phyloP scores from a whole-genome alignment of 1,140 invertebrate genomes.

The Rhopalosiphum padi region DNA sequence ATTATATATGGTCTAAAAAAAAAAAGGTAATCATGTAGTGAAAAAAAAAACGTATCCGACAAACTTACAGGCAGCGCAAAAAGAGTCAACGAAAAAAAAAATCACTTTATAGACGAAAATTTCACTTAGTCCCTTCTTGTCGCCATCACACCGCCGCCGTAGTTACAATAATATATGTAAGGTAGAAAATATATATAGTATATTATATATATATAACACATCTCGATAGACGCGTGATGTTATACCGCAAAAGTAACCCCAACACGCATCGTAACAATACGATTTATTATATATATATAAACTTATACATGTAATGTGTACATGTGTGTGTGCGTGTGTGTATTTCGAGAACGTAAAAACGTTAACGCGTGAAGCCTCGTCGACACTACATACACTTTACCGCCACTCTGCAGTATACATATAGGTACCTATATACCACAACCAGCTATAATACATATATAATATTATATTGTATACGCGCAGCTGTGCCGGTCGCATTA shows the following conservation, averaged over 20 bases:
- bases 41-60: neutral
- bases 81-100: neutral
- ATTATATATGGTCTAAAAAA: neutral
- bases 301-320: neutral
- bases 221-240: neutral
- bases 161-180: neutral
- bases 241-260: neutral
- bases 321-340: neutral
- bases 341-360: neutral
- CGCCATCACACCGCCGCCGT: neutral
- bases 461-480: neutral
- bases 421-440: neutral
- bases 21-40: neutral
- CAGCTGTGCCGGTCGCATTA: neutral
- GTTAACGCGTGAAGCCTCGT: neutral
- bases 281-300: neutral
- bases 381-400: neutral
- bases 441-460: neutral
- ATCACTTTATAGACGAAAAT: conserved; percentile 1
- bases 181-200: neutral
- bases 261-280: neutral
- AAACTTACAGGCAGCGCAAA: neutral
- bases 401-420: neutral
- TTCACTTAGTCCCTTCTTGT: neutral
- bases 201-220: neutral